These are phyloP conservation scores for Halesus radiatus DNA, from an alignment of 1,140 invertebrate species.

Conservation along the genomic window DNA sequence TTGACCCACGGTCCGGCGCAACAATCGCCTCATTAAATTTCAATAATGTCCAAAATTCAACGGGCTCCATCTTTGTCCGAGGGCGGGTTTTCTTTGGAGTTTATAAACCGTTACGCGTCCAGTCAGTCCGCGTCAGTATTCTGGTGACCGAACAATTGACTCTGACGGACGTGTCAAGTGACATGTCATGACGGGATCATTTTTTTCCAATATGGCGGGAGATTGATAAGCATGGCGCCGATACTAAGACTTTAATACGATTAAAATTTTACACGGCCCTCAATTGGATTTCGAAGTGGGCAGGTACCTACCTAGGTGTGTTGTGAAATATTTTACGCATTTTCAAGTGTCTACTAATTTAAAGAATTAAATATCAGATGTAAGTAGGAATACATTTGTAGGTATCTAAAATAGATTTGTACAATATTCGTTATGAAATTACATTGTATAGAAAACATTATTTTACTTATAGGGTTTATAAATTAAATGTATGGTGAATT, in stretches of 20 bases:
- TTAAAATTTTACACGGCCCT: not conserved
- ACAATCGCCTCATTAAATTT: conserved; percentile 24
- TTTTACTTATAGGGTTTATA: too few species aligned
- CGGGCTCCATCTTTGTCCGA: not conserved
- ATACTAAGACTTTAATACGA: not conserved
- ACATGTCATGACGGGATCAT: conserved; percentile 11
- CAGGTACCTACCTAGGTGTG: too few species aligned
- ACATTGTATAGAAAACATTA: too few species aligned
- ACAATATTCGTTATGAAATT: too few species aligned
- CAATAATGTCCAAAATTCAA: not conserved
- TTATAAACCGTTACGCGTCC: conserved; percentile 5
- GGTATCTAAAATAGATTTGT: too few species aligned
- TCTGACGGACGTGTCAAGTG: not conserved
- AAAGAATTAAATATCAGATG: too few species aligned
- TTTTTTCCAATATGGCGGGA: conserved; percentile 16
- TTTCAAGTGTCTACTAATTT: too few species aligned
- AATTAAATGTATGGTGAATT: too few species aligned
- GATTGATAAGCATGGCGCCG: conserved; percentile 1
- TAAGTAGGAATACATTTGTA: too few species aligned
- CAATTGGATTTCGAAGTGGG: too few species aligned
- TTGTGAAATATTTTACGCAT: too few species aligned
- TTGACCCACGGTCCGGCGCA: not conserved
- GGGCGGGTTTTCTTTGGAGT: not conserved
- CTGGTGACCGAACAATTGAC: conserved; percentile 15
- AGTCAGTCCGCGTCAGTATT: not conserved